Conservation (phyloP, 2,888 invertebrate genomes). For the Heteromyza rotundicornis region DNA sequence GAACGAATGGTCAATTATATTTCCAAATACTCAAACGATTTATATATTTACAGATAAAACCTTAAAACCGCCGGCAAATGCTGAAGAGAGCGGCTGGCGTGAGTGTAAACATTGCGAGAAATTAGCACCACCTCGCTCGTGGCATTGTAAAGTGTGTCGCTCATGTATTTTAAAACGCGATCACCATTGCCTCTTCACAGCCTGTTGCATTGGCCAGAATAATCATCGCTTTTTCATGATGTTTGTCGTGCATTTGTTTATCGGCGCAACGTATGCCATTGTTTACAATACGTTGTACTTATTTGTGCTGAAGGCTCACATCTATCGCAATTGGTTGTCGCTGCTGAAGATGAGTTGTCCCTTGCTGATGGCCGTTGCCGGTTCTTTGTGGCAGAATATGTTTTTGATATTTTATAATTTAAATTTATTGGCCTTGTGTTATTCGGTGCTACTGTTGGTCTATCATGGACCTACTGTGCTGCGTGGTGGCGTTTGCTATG, state of each 20-base stretch:
- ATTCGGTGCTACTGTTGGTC: conserved; percentile 71
- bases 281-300: conserved; percentile 75
- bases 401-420: conserved; percentile 75
- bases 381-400: conserved; percentile 70
- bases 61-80: conserved; percentile 57
- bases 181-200: conserved; percentile 87
- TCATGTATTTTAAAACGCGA: conserved; percentile 83
- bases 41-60: conserved; percentile 42
- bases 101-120: conserved; percentile 79
- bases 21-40: not conserved
- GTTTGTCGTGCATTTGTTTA: conserved; percentile 75
- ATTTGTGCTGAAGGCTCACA: conserved; percentile 54
- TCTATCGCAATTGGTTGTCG: conserved; percentile 63
- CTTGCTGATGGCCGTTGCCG: conserved; percentile 72
- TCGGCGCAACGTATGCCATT: conserved; percentile 74
- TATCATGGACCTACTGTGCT: conserved; percentile 75
- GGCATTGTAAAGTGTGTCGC: conserved; percentile 86
- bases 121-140: conserved; percentile 80
- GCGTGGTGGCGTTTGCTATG: conserved; percentile 70
- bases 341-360: conserved; percentile 76
- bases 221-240: conserved; percentile 87
- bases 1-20: not conserved
- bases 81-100: conserved; percentile 67
- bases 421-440: conserved; percentile 71
- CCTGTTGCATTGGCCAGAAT: conserved; percentile 83